Percentiles rank a stretch among this genome's conserved stretches.
Conservation (phyloP, 2,888 invertebrate genomes). For the Eupithecia dodoneata region DNA sequence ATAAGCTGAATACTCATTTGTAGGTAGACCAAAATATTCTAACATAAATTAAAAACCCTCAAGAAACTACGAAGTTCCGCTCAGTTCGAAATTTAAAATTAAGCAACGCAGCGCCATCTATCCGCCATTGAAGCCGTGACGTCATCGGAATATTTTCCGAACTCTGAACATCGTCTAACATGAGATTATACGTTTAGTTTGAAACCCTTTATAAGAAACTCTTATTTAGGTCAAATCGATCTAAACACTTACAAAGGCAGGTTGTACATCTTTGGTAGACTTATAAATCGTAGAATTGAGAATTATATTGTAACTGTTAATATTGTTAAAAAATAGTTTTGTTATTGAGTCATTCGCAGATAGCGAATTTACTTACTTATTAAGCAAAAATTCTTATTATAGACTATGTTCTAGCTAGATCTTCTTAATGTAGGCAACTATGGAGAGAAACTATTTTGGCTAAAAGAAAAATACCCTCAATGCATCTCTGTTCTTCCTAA, state of each 20-base stretch:
- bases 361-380: background rate
- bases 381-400: too few relatives aligned
- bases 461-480: background rate
- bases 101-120: constrained; percentile 22
- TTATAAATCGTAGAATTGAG: background rate
- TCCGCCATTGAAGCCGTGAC: constrained; percentile 20
- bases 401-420: too few relatives aligned
- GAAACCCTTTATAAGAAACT: background rate
- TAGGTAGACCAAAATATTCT: background rate
- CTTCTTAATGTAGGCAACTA: too few relatives aligned
- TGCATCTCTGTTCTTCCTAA: background rate
- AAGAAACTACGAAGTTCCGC: background rate
- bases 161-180: constrained; percentile 16
- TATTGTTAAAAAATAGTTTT: background rate
- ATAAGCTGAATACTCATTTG: too few relatives aligned
- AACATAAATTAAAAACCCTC: background rate
- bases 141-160: constrained; percentile 9
- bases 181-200: background rate
- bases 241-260: background rate
- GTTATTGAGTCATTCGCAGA: background rate
- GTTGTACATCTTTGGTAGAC: background rate
- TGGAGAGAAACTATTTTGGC: background rate
- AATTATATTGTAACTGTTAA: background rate
- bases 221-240: background rate
- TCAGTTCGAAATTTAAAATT: background rate